Conservation (phyloP, 2,113 vertebrate genomes). For the Marmota flaviventris region DNA sequence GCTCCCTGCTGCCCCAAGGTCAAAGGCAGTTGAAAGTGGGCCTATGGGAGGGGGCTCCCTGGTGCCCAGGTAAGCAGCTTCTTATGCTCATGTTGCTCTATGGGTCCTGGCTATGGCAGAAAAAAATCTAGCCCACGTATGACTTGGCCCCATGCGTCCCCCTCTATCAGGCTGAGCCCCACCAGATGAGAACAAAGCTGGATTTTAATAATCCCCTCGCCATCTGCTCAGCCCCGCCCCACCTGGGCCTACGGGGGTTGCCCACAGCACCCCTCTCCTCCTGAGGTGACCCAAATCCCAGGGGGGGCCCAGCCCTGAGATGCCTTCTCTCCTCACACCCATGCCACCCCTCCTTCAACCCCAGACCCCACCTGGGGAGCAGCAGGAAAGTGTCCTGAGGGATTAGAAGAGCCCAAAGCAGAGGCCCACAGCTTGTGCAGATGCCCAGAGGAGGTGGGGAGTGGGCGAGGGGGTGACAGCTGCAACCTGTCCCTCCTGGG, state of each 20-base stretch:
- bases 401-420: neutral
- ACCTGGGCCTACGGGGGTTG: neutral
- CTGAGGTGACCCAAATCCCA: conserved; percentile 70
- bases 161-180: conserved; percentile 37
- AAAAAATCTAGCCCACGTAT: conserved; percentile 3
- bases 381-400: neutral
- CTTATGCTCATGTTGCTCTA: neutral
- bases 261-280: conserved; percentile 5
- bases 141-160: neutral
- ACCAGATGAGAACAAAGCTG: conserved; percentile 70
- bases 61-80: neutral
- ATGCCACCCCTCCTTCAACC: neutral
- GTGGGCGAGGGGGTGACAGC: no score
- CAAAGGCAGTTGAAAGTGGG: neutral
- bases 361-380: neutral
- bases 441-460: accelerated
- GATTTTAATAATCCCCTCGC: conserved; percentile 79
- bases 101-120: neutral
- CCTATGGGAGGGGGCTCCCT: neutral
- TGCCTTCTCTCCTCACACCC: accelerated
- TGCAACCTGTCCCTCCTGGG: neutral
- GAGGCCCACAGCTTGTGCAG: neutral
- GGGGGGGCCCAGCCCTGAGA: neutral
- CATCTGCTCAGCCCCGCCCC: conserved; percentile 73
- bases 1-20: neutral